Base-by-base conservation (phyloP, 23 tunicate genomes). In the Styela plicata region DNA sequence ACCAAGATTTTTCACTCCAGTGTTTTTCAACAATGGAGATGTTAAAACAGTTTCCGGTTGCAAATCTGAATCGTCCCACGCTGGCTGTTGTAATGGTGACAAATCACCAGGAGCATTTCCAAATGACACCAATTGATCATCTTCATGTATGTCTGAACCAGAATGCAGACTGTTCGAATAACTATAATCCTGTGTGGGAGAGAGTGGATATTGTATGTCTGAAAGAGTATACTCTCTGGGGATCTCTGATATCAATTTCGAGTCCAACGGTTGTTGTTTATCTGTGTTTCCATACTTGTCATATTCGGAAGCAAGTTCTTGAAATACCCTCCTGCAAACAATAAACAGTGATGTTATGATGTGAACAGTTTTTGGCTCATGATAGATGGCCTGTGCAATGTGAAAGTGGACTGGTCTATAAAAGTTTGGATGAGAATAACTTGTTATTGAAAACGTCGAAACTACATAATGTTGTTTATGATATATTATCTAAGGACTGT, bases 51-150 rank as follows among this genome's bases (percentile, higher is more conserved):
- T 33, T 53, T 89, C 84, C 23, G 84, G 30, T 84, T 73, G 69
- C 23, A 90, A 70, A 67, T 90, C 96, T 21, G 89, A 84, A 69
- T 90, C 96, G 82, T 90, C 96, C 96, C 96, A 90, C 23, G 82
- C 33, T 0, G 96, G 89, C 69, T 89, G 94, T 29, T 65, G 89
- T 0, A 71, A 64, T 19, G 89, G 86, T 24, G 53, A 73, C 37
- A 67, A 25, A 29, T 67, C 71, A 16, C 71, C 71, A 23, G 0
- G 0, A 62, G 65, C 65, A 23, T 62, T 23, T 22, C 65, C 65
- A 1, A 67, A 25, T 1, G 71, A 67, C 24, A 67, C 30, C 57
- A 44, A 44, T 13, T 7, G 57, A 44, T 44, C 57, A 44, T 44
- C 57, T 44, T 44, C 57, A 44, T 44, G 57, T 5, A 44, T 5